These are phyloP conservation scores for Oreocharis arfaki DNA, from an alignment of 2,113 vertebrate genomes.

Conservation along the genomic window DNA sequence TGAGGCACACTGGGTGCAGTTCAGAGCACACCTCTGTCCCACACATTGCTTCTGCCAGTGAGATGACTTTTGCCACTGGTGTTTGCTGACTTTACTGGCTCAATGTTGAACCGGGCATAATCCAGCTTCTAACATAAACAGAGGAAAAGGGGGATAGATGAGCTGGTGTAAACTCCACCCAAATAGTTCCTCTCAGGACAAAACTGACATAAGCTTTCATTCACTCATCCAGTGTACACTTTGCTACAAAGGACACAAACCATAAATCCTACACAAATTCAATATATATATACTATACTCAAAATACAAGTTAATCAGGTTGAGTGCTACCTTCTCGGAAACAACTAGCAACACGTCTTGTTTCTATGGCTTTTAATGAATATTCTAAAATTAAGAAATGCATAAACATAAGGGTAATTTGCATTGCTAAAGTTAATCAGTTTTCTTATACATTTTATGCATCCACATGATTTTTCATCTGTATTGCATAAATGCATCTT, in stretches of 20 bases:
- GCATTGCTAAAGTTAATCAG: conserved; percentile 65
- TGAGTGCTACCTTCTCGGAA: conserved; percentile 34
- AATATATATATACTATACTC: background rate
- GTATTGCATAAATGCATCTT: conserved; percentile 33
- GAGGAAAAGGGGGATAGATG: background rate
- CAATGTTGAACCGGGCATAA: background rate
- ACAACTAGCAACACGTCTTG: conserved; percentile 15
- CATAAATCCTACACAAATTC: background rate
- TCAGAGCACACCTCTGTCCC: background rate
- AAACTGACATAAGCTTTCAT: background rate
- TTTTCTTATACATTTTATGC: conserved; percentile 56
- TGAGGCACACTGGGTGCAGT: background rate
- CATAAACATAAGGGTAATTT: conserved; percentile 69
- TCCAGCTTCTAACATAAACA: background rate
- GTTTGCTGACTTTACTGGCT: background rate
- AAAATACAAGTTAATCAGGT: conserved; percentile 38
- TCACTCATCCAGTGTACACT: background rate
- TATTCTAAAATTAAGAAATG: conserved; percentile 62
- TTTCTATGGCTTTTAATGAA: conserved; percentile 56
- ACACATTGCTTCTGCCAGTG: fast-evolving
- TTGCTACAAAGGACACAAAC: background rate
- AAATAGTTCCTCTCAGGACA: background rate
- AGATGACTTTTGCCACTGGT: background rate
- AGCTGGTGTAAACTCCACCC: background rate
- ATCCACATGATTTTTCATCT: conserved; percentile 61